These are phyloP conservation scores for Psettodes erumei DNA, from an alignment of 2,113 vertebrate genomes.

Conservation along the genomic window DNA sequence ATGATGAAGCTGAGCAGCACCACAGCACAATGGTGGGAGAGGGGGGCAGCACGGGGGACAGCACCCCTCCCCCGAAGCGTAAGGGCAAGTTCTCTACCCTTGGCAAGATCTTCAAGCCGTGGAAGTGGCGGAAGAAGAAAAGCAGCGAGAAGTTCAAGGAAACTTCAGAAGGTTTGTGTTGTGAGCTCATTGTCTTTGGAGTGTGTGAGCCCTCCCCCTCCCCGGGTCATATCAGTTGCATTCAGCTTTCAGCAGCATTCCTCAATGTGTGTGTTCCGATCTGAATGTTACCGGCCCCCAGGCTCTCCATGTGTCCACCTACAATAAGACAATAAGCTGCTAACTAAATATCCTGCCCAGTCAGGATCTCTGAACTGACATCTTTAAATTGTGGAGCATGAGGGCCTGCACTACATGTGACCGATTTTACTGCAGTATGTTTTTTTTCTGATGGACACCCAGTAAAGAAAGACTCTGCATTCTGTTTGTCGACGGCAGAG, in stretches of 20 bases:
- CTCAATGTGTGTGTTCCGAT: constrained; percentile 24
- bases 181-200: constrained; percentile 66
- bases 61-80: constrained; percentile 91
- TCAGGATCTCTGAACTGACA: constrained; percentile 16
- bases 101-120: constrained; percentile 98
- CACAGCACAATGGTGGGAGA: constrained; percentile 85
- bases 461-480: not conserved
- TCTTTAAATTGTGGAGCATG: constrained; percentile 14
- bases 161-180: constrained; percentile 93
- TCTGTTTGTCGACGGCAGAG: constrained; percentile 83
- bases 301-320: not conserved
- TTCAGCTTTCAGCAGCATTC: constrained; percentile 48
- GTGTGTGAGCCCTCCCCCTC: not conserved
- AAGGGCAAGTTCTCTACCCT: constrained; percentile 97
- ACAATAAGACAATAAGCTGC: constrained; percentile 18
- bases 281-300: not conserved
- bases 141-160: constrained; percentile 97
- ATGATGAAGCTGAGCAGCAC: constrained; percentile 89
- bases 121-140: constrained; percentile 99
- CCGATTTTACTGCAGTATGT: not conserved
- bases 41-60: constrained; percentile 86
- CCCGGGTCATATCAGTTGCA: constrained; percentile 16
- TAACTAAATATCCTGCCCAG: constrained; percentile 21
- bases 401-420: not conserved
- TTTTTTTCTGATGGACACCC: not conserved